Evolutionary conservation across 2,113 vertebrate genomes (phyloP), one percentile per base, ranked within the genome.

Genomic region (Bujurquina vittata): DNA sequence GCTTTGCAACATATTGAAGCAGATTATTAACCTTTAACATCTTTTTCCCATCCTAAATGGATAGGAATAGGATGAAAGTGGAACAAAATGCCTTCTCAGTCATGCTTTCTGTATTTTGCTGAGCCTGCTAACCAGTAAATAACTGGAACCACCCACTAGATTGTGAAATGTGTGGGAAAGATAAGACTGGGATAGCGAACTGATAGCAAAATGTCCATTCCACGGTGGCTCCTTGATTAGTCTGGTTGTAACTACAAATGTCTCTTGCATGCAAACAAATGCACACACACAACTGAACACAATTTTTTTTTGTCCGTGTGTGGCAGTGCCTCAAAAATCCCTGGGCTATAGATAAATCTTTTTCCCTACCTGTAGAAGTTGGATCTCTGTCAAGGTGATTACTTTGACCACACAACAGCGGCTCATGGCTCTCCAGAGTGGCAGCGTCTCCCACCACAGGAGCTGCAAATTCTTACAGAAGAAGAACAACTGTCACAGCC

Each of bases 321-420:
- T 55, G 43, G 59, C 62, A 29, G 22, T 12, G 12, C 14, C 18
- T 57, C 22, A 3, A 29, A 35, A 57, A 55, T 54, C 20, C 26
- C 60, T 0, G 35, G 52, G 37, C 9, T 22, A 15, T 12, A 55
- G 29, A 12, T 11, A 87, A 77, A 60, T 43, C 8, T 14, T 75
- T 18, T 46, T 92, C 35, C 95, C 92, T 97, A 96, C 95, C 88
- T 79, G 93, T 61, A 95, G 87, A 84, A 94, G 94, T 56, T 97
- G 95, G 80, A 96, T 93, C 94, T 96, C 92, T 87, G 94, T 94
- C 90, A 96, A 73, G 76, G 95, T 95, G 92, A 96, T 93, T 94
- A 96, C 91, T 90, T 96, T 92, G 93, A 95, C 88, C 94, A 95
- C 92, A 93, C 91, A 96, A 85, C 92, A 94, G 33, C 11, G 3